phyloP scores from a whole-genome alignment of 2,888 invertebrate genomes.

The Melinopterus prodromus region DNA sequence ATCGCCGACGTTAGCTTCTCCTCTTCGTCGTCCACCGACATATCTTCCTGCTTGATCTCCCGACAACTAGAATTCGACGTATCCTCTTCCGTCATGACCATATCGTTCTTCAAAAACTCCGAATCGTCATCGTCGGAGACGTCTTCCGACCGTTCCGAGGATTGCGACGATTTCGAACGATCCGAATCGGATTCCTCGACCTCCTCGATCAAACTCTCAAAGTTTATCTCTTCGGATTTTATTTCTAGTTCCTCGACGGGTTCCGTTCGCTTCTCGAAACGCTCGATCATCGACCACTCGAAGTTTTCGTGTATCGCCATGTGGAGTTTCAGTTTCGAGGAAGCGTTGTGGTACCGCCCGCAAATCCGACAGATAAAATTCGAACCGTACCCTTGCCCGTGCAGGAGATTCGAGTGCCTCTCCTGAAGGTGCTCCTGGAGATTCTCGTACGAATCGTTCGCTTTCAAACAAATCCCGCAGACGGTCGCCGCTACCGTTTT shows the following conservation, averaged over 20 bases:
- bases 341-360: constrained; percentile 65
- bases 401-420: constrained; percentile 62
- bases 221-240: constrained; percentile 49
- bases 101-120: not conserved
- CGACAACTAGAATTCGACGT: constrained; percentile 41
- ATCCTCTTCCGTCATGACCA: constrained; percentile 26
- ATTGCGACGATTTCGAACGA: not conserved
- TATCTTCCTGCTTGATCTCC: constrained; percentile 40
- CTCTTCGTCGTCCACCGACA: constrained; percentile 40
- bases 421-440: constrained; percentile 62
- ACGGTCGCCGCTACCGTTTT: constrained; percentile 66
- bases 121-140: not conserved
- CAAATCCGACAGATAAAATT: constrained; percentile 66
- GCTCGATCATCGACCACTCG: constrained; percentile 52
- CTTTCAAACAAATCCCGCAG: constrained; percentile 67
- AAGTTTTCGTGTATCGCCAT: constrained; percentile 67
- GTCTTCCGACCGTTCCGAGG: not conserved
- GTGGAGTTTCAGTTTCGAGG: constrained; percentile 65
- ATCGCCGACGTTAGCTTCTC: constrained; percentile 56
- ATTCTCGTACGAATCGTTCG: constrained; percentile 62
- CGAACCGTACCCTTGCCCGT: constrained; percentile 64
- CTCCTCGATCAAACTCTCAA: constrained; percentile 55
- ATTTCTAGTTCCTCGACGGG: constrained; percentile 30
- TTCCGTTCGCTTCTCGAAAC: constrained; percentile 34
- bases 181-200: constrained; percentile 42